These are phyloP conservation scores for Tiliacea citrago DNA, from an alignment of 2,888 invertebrate species.

Conservation along the genomic window DNA sequence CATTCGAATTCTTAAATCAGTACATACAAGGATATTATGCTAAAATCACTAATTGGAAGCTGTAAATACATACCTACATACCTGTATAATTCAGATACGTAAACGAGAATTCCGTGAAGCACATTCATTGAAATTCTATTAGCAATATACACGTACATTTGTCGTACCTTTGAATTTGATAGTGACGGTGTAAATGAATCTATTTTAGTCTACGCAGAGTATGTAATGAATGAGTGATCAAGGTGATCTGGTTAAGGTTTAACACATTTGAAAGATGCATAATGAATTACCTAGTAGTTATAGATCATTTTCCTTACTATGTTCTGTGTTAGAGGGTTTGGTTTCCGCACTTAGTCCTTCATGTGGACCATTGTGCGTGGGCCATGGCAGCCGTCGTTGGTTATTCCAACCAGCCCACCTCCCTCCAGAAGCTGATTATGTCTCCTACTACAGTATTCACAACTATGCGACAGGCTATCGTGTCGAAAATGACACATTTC, in stretches of 20 bases:
- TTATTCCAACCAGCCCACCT: too few relatives aligned
- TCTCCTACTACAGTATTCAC: too few relatives aligned
- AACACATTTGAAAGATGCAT: slow-evolving; percentile 2
- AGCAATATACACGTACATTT: slow-evolving; percentile 26
- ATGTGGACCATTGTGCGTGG: too few relatives aligned
- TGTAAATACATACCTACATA: slow-evolving; percentile 12
- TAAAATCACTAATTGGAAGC: slow-evolving; percentile 50
- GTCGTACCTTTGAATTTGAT: slow-evolving; percentile 21
- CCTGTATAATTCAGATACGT: slow-evolving; percentile 17
- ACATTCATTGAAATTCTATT: slow-evolving; percentile 59
- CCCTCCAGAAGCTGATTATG: too few relatives aligned
- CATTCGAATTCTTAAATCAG: slow-evolving; percentile 18
- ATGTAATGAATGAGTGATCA: slow-evolving; percentile 41
- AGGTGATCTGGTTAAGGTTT: slow-evolving; percentile 22
- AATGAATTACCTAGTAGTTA: not conserved
- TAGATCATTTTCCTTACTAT: not conserved
- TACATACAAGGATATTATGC: slow-evolving; percentile 41
- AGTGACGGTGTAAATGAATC: slow-evolving; percentile 33
- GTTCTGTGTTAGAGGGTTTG: too few relatives aligned
- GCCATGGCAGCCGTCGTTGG: too few relatives aligned
- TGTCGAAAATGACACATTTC: too few relatives aligned
- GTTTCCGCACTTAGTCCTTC: too few relatives aligned
- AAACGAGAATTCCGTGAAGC: slow-evolving; percentile 31
- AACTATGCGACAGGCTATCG: too few relatives aligned
- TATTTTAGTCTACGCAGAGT: slow-evolving; percentile 31